phyloP scores from a whole-genome alignment of 2,113 vertebrate species.

The Bubo scandiacus region DNA sequence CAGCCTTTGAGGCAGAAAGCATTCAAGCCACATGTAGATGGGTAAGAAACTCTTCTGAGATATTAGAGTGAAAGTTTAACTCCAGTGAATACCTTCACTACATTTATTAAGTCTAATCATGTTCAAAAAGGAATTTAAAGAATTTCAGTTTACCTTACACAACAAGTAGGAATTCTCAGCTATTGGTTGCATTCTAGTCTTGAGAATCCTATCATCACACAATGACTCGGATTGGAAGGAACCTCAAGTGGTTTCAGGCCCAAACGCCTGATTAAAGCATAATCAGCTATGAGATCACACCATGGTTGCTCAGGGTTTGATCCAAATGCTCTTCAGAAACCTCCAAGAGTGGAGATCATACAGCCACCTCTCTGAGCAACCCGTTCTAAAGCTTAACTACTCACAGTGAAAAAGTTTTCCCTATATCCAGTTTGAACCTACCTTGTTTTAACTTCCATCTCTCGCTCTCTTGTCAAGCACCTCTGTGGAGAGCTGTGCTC shows the following conservation, averaged over 20 bases:
- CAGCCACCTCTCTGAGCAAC: neutral
- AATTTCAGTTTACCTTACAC: neutral
- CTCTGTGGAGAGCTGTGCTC: rapidly evolving
- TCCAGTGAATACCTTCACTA: neutral
- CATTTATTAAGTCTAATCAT: neutral
- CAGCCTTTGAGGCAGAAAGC: neutral
- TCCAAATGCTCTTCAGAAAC: neutral
- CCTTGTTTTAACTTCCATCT: neutral
- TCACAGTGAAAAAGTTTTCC: neutral
- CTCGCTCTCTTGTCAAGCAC: rapidly evolving
- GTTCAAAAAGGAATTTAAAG: neutral
- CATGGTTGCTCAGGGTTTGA: neutral
- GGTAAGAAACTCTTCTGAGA: neutral
- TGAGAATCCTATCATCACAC: neutral
- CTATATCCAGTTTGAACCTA: neutral
- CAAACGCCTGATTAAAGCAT: neutral
- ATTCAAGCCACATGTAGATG: neutral
- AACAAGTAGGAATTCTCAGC: neutral
- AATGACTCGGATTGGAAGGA: neutral
- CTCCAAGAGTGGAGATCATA: neutral
- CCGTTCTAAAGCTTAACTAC: neutral
- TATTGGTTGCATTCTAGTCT: neutral
- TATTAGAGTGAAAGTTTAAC: neutral
- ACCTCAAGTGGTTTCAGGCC: neutral
- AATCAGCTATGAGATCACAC: neutral